Evolutionary conservation across 2,888 invertebrate species (phyloP).

Genomic region (Tenthredo amoena): DNA sequence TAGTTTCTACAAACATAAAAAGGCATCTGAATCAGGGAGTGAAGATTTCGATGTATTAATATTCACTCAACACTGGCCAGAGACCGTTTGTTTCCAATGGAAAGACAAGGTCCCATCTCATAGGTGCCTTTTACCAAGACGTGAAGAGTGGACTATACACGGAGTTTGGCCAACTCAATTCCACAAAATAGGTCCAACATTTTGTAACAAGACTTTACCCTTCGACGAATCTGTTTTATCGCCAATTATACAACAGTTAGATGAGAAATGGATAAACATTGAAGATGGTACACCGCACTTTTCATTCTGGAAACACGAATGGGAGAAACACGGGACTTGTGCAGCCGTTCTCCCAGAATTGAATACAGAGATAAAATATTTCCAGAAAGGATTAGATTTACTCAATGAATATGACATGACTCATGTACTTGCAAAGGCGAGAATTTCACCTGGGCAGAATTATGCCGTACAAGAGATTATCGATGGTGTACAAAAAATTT

Average conservation of each 20-base stretch:
- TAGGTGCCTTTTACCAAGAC: slow-evolving; percentile 83
- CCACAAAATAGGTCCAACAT: slow-evolving; percentile 84
- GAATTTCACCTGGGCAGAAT: slow-evolving; percentile 80
- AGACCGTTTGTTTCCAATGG: slow-evolving; percentile 87
- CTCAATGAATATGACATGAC: slow-evolving; percentile 83
- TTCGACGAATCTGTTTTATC: slow-evolving; percentile 83
- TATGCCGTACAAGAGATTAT: slow-evolving; percentile 76
- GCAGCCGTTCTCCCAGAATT: slow-evolving; percentile 82
- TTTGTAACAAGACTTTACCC: slow-evolving; percentile 85
- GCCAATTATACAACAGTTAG: slow-evolving; percentile 81
- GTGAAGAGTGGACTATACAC: slow-evolving; percentile 87
- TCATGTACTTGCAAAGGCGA: slow-evolving; percentile 80
- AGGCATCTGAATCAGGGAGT: background rate
- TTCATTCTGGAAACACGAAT: slow-evolving; percentile 89
- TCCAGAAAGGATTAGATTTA: slow-evolving; percentile 83
- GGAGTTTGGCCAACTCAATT: slow-evolving; percentile 91
- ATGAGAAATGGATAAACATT: slow-evolving; percentile 86
- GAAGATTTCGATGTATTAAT: slow-evolving; percentile 87
- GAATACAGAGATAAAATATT: slow-evolving; percentile 85
- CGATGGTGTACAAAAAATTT: slow-evolving; percentile 79
- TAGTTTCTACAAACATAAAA: background rate
- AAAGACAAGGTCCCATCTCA: slow-evolving; percentile 81
- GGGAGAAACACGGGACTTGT: slow-evolving; percentile 92
- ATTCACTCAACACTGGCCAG: slow-evolving; percentile 91
- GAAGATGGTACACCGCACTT: slow-evolving; percentile 81